A percentile compares a stretch with the other conserved stretches of the same genome.
Evolutionary conservation across 2,113 vertebrate genomes (phyloP).

Genomic region (Calyptommatus sinebrachiatus): DNA sequence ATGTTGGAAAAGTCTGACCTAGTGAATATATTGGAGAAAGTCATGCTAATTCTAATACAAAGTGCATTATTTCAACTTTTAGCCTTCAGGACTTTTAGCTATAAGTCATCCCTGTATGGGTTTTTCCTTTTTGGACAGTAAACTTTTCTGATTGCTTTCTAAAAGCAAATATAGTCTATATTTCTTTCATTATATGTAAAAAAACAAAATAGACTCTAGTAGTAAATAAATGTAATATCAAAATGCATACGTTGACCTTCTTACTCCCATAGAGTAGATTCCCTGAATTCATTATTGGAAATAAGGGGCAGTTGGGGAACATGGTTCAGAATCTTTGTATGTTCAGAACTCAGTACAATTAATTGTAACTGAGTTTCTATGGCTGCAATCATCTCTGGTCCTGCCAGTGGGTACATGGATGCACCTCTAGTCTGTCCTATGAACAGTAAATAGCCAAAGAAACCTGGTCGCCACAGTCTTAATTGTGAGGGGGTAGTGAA

Average conservation of each 20-base stretch:
- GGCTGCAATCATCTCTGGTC: background rate
- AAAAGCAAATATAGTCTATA: conserved; percentile 21
- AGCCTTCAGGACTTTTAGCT: conserved; percentile 17
- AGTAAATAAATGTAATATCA: conserved; percentile 39
- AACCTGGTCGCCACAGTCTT: no score
- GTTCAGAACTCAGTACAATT: background rate
- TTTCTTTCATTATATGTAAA: background rate
- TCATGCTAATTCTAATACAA: background rate
- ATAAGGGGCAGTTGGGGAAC: background rate
- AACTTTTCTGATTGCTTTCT: conserved; percentile 30
- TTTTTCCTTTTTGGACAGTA: conserved; percentile 53
- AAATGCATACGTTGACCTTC: conserved; percentile 27
- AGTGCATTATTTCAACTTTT: conserved; percentile 1
- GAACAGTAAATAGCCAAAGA: background rate
- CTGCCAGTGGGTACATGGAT: background rate
- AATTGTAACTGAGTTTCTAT: background rate
- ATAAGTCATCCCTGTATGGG: conserved; percentile 24
- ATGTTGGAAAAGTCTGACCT: background rate
- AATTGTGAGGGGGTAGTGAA: background rate
- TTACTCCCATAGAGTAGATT: background rate
- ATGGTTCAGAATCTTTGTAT: background rate
- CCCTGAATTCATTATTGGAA: conserved; percentile 5
- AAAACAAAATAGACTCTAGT: conserved; percentile 18
- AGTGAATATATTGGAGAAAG: background rate
- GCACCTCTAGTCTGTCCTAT: background rate